A percentile compares a stretch with the other conserved stretches of the same genome.
Evolutionary conservation across 2,113 vertebrate species (phyloP).

Genomic region (Holacanthus passer): DNA sequence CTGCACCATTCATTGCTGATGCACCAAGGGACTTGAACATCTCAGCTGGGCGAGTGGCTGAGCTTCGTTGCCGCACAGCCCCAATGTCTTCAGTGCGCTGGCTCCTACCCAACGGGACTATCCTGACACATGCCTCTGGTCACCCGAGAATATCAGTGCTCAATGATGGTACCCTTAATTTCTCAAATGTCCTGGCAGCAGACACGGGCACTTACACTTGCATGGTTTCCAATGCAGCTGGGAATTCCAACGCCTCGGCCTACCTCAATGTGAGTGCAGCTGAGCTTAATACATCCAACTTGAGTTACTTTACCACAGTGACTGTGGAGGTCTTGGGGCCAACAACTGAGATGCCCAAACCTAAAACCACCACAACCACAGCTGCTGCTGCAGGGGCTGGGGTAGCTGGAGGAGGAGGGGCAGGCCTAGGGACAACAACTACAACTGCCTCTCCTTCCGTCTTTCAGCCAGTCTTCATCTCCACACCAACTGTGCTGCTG

Average conservation of each 20-base stretch:
- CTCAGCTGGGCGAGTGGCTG: conserved; percentile 94
- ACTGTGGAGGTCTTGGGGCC: conserved; percentile 94
- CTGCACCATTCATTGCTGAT: conserved; percentile 95
- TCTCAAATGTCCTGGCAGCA: conserved; percentile 91
- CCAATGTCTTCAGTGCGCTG: conserved; percentile 95
- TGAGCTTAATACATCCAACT: conserved; percentile 97
- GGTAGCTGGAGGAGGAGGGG: conserved; percentile 71
- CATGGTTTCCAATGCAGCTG: conserved; percentile 98
- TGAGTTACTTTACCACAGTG: conserved; percentile 98
- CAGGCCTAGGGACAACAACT: conserved; percentile 75
- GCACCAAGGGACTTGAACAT: conserved; percentile 96
- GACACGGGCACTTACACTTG: conserved; percentile 97
- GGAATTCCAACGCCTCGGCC: conserved; percentile 97
- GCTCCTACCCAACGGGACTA: conserved; percentile 94
- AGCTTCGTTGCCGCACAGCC: conserved; percentile 93
- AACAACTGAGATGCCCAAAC: conserved; percentile 91
- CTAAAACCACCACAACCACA: conserved; percentile 89
- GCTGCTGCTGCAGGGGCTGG: conserved; percentile 65
- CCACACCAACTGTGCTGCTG: conserved; percentile 94
- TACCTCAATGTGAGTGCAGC: conserved; percentile 97
- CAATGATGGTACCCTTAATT: conserved; percentile 96
- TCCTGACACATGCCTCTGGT: conserved; percentile 94
- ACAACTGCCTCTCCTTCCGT: conserved; percentile 92
- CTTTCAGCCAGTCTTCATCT: conserved; percentile 96
- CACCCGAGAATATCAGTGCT: conserved; percentile 93